Base-by-base conservation (phyloP, 92 coral and sea anemone genomes). In the Parazoanthus atlanticus region DNA sequence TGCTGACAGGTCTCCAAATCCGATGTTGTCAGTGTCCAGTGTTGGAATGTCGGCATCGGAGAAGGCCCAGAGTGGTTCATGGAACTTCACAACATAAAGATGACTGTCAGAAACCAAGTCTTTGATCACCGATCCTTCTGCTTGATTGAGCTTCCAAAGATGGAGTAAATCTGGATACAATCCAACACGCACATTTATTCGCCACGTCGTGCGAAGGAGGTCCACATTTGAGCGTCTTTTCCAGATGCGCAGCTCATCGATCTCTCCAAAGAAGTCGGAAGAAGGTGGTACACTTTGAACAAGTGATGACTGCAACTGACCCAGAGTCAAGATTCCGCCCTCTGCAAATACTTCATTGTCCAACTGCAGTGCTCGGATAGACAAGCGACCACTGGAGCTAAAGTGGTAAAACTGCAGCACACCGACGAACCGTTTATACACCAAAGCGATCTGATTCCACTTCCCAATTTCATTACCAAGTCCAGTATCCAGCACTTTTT, bases 41-140 rank as follows among this genome's bases (percentile, higher is more conserved):
- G 81, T 80, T 29, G 99, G 99, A 61, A 95, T 90, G 64, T 93
- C 86, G 49, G 96, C 94, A 83, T 93, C 94, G 56, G 99, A 96
- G 91, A 96, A 96, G 32, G 87, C 92, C 95, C 99, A 92, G 26
- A 74, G 82, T 7, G 99, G 97, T 76, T 95, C 94, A 69, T 94
- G 98, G 88, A 95, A 96, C 82, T 82, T 90, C 58, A 89, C 88
- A 17, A 90, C 64, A 43, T 86, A 61, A 33, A 92, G 88, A 17
- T 82, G 80, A 28, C 58, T 70, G n/a, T 78, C 86, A 43, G 92
- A 90, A 5, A 90, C 81, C 33, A 75, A 43, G 78, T 92, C 95
- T 19, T 56, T 47, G 15, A 89, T 79, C 67, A 85, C 81, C 32
- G 78, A 36, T 71, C 92, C 91, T 87, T 92, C 83, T 54, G 86